Evolutionary conservation across 2,797 vertebrate species (phyloP).

Genomic region (Lutra lutra): DNA sequence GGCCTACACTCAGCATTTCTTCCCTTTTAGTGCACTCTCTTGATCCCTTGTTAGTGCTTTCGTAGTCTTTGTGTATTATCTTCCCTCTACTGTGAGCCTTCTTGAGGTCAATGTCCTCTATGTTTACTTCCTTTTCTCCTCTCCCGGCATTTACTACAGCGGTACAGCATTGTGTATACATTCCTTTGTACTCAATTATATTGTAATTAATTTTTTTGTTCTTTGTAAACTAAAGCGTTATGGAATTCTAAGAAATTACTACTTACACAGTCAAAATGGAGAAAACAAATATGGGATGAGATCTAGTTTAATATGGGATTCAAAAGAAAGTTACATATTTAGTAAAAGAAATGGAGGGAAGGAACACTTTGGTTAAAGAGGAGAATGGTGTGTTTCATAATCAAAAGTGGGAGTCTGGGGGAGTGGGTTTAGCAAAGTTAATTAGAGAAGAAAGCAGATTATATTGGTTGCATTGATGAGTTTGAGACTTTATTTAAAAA

Average conservation of each 20-base stretch:
- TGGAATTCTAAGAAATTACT: neutral
- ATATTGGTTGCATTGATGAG: neutral
- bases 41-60: neutral
- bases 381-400: conserved; percentile 9
- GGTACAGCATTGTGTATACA: neutral
- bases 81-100: neutral
- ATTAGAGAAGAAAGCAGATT: conserved; percentile 15
- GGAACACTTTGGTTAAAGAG: conserved; percentile 11
- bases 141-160: neutral
- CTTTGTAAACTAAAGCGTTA: conserved; percentile 40
- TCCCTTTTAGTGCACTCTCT: neutral
- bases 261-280: conserved; percentile 36
- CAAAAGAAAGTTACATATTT: conserved; percentile 35
- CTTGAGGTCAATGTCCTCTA: neutral
- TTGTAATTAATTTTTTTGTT: conserved; percentile 17
- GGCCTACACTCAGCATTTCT: neutral
- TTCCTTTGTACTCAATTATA: neutral
- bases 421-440: neutral
- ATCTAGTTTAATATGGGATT: conserved; percentile 39
- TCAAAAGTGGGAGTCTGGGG: neutral
- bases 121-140: neutral
- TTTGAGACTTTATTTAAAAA: conserved; percentile 51
- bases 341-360: conserved; percentile 28
- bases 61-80: neutral
- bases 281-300: neutral